phyloP scores from a whole-genome alignment of 2,888 invertebrate species.

The Prenolepis imparis region DNA sequence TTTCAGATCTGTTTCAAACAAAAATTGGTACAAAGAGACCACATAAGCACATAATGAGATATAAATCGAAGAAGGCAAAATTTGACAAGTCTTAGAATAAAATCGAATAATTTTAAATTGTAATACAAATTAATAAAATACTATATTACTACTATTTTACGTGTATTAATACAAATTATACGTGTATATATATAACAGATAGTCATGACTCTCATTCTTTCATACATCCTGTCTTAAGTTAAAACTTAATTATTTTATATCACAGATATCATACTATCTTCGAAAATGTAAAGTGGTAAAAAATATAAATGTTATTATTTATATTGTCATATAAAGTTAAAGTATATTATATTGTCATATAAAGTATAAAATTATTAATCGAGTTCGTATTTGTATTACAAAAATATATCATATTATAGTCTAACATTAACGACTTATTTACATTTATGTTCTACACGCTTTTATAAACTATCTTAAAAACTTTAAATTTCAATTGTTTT shows the following conservation, averaged over 20 bases:
- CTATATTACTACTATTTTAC: neutral
- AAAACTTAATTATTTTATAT: constrained; percentile 27
- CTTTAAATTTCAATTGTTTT: neutral
- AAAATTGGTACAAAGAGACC: constrained; percentile 73
- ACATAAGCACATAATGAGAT: constrained; percentile 69
- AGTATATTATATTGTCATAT: neutral
- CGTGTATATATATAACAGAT: neutral
- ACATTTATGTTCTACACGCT: neutral
- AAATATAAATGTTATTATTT: constrained; percentile 26
- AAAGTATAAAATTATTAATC: constrained; percentile 17
- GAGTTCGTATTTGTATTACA: neutral
- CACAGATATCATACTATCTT: constrained; percentile 17
- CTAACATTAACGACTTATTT: constrained; percentile 13
- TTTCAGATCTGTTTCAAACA: constrained; percentile 75
- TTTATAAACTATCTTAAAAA: neutral
- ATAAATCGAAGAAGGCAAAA: constrained; percentile 78
- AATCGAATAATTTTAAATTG: constrained; percentile 12
- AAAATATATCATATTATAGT: constrained; percentile 12
- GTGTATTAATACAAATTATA: neutral
- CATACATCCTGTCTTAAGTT: neutral
- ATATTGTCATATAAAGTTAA: neutral
- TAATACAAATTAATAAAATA: neutral
- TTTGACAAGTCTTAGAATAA: constrained; percentile 18
- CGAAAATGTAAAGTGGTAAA: constrained; percentile 25
- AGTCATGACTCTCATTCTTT: neutral